These are phyloP conservation scores for Mormyrops boulengeri DNA, from an alignment of 2,797 vertebrate genomes.

Conservation along the genomic window DNA sequence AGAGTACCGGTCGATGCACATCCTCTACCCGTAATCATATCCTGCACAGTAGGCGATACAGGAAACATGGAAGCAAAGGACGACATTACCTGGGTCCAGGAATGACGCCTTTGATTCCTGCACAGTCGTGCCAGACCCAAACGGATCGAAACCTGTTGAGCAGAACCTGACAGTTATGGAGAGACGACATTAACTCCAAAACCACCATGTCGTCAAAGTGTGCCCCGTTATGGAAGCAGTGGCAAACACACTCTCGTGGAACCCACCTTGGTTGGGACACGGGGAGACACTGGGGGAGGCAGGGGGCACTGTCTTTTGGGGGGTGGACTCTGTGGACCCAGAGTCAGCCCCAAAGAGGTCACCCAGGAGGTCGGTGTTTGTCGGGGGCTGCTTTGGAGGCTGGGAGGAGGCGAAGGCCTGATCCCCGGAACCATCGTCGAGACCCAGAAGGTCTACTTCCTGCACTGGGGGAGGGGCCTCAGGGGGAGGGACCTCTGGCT, in stretches of 20 bases:
- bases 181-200: neutral
- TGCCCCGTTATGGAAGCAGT: neutral
- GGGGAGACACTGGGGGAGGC: constrained; percentile 78
- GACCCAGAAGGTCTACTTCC: constrained; percentile 85
- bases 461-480: constrained; percentile 48
- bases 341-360: constrained; percentile 79
- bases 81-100: constrained; percentile 72
- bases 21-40: constrained; percentile 60
- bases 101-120: constrained; percentile 86
- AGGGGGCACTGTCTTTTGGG: constrained; percentile 70
- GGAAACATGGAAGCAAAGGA: constrained; percentile 81
- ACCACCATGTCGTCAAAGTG: neutral
- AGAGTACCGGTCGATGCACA: too few relatives aligned
- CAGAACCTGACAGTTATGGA: neutral
- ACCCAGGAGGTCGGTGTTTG: constrained; percentile 70
- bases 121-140: constrained; percentile 73
- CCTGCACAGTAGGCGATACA: constrained; percentile 79
- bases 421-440: constrained; percentile 66
- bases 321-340: constrained; percentile 84
- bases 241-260: neutral
- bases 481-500: constrained; percentile 55
- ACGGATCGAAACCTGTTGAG: constrained; percentile 74
- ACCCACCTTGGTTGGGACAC: constrained; percentile 49
- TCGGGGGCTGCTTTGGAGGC: constrained; percentile 64
- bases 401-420: constrained; percentile 60